These are phyloP conservation scores for Epizoanthus illoricatus DNA, from an alignment of 92 coral and sea anemone species.

Conservation along the genomic window DNA sequence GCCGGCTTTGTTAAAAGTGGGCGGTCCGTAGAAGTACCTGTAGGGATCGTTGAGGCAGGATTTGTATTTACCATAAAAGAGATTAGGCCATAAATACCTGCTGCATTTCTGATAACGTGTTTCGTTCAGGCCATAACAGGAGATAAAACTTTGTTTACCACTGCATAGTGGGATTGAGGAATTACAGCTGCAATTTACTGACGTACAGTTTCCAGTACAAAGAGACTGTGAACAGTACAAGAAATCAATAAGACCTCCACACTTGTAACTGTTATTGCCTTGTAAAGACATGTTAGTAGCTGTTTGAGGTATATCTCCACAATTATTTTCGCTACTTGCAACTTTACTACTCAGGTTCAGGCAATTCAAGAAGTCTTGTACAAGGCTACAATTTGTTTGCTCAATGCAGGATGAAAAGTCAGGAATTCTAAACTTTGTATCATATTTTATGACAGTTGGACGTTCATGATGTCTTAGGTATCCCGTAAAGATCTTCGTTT, in stretches of 20 bases:
- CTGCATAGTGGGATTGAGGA: neutral
- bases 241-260: neutral
- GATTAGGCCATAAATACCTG: constrained; percentile 4
- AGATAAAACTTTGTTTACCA: constrained; percentile 9
- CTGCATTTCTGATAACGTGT: constrained; percentile 6
- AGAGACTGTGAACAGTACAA: neutral
- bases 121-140: constrained; percentile 5
- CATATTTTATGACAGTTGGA: constrained; percentile 15
- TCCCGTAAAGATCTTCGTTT: constrained; percentile 20
- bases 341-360: constrained; percentile 7
- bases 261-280: neutral
- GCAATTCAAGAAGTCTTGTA: constrained; percentile 25
- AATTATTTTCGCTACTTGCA: neutral
- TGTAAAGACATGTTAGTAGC: neutral
- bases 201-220: neutral
- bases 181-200: neutral
- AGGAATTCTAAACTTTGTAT: constrained; percentile 17
- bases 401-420: constrained; percentile 22
- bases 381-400: constrained; percentile 12
- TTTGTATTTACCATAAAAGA: constrained; percentile 29
- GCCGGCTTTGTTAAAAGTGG: constrained; percentile 23
- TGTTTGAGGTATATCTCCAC: constrained; percentile 1
- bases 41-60: constrained; percentile 10
- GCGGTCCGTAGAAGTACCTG: constrained; percentile 29
- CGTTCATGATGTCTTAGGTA: constrained; percentile 5